Evolutionary conservation across 2,113 vertebrate genomes (phyloP), one percentile per base, ranked within the genome.

Genomic region (Acrocephalus arundinaceus): DNA sequence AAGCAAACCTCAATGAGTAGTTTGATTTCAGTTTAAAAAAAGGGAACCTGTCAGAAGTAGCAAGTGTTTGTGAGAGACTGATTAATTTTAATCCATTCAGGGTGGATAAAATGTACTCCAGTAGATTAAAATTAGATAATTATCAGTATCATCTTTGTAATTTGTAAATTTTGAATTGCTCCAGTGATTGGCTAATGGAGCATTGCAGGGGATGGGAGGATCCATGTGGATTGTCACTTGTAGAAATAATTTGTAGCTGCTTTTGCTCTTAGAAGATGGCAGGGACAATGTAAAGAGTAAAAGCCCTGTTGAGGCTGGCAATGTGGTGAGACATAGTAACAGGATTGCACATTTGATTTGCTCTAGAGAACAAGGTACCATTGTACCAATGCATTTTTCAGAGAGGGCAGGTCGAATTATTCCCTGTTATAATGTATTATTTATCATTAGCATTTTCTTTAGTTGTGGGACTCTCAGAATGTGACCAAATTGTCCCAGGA

Each of bases 51-150:
- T 83, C 68, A 80, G 85, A 94, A 86, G 46, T 35, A 77, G 46
- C 7, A 90, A 92, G 43, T 81, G 68, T 90, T 84, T 89, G 43
- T 76, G 41, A 90, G 33, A 83, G 55, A 54, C 79, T 94, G 92
- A 89, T 93, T 93, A 74, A 84, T 93, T 92, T 94, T 81, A 89
- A 71, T 67, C 90, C 72, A 67, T 89, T 88, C 80, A 81, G 78
- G 62, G 78, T 85, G 87, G 78, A 73, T 94, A 89, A 87, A 93
- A 93, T 35, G 52, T 59, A 74, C 70, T 91, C 0, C 3, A 67
- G 39, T 92, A 95, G 84, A 85, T 89, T 84, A 91, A 95, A 91
- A 95, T 87, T 35, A 75, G 46, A 46, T 85, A 73, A 92, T 90
- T 61, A 78, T 52, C 89, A 91, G 84, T 61, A 89, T 87, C 58